Evolutionary conservation across 2,888 invertebrate genomes (phyloP).

Genomic region (Bursaphelenchus okinawaensis): DNA sequence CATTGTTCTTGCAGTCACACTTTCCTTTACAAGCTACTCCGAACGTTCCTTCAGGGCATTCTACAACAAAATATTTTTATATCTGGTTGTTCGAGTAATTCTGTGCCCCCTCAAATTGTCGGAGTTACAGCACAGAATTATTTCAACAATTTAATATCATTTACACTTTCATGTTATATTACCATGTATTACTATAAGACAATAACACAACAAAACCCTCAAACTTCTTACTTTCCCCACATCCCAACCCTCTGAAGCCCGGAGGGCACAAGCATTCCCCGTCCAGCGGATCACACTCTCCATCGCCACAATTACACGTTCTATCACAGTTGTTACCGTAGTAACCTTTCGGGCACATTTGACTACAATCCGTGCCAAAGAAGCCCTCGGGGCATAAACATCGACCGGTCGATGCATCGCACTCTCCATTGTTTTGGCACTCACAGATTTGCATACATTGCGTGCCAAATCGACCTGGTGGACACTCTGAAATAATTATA

Average conservation of each 20-base stretch:
- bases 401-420: conserved; percentile 79
- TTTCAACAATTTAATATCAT: no score
- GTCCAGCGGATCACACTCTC: conserved; percentile 22
- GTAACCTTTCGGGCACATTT: conserved; percentile 53
- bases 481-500: conserved; percentile 2
- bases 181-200: no score
- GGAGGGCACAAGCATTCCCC: conserved; percentile 56
- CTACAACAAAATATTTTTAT: no score
- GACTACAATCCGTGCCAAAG: conserved; percentile 52
- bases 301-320: conserved; percentile 47
- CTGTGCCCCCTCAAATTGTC: no score
- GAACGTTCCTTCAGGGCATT: conserved; percentile 42
- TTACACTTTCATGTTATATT: no score
- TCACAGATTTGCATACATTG: conserved; percentile 51
- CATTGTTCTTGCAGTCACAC: conserved; percentile 66
- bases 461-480: conserved; percentile 12
- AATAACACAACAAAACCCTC: no score
- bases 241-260: conserved; percentile 51
- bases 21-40: conserved; percentile 51
- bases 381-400: conserved; percentile 58
- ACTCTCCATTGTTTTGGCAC: conserved; percentile 66
- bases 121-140: no score
- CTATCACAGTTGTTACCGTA: conserved; percentile 54
- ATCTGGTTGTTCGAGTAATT: no score
- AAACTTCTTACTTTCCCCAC: conserved; percentile 16